Conservation (phyloP, 1,140 invertebrate species). For the Nylanderia fulva region DNA sequence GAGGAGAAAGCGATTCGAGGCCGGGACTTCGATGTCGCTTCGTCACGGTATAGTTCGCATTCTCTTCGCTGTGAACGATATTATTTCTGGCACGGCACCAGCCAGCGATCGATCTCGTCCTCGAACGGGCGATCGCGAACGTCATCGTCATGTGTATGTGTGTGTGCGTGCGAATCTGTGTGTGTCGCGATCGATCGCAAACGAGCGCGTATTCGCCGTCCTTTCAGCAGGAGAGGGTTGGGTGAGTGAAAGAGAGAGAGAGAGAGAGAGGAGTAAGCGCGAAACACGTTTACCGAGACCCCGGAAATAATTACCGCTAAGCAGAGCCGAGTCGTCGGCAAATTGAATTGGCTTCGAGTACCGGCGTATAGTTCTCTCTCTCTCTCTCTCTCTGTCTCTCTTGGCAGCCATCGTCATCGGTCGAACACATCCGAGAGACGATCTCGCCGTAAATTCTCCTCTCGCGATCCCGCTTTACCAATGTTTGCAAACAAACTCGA, state of each 20-base stretch:
- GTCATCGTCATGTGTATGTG: background rate
- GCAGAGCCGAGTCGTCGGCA: slow-evolving; percentile 47
- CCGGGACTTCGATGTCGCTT: slow-evolving; percentile 21
- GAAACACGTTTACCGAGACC: slow-evolving; percentile 46
- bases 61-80: slow-evolving; percentile 47
- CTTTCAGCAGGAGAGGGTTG: background rate
- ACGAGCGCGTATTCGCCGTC: slow-evolving; percentile 30
- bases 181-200: slow-evolving; percentile 41
- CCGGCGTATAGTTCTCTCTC: slow-evolving; percentile 10
- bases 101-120: slow-evolving; percentile 55
- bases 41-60: slow-evolving; percentile 51
- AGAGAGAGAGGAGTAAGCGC: slow-evolving; percentile 5
- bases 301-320: slow-evolving; percentile 62
- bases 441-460: slow-evolving; percentile 50
- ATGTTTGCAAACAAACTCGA: slow-evolving; percentile 68
- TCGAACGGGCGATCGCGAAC: slow-evolving; percentile 52
- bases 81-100: slow-evolving; percentile 61
- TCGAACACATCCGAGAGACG: slow-evolving; percentile 51
- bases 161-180: background rate
- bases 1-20: slow-evolving; percentile 51
- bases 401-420: slow-evolving; percentile 55
- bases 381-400: slow-evolving; percentile 11
- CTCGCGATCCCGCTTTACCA: background rate
- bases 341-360: slow-evolving; percentile 68
- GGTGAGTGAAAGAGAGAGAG: too few relatives aligned